Conservation (phyloP, 1,140 invertebrate species). For the Tetramorium parvispinum region DNA sequence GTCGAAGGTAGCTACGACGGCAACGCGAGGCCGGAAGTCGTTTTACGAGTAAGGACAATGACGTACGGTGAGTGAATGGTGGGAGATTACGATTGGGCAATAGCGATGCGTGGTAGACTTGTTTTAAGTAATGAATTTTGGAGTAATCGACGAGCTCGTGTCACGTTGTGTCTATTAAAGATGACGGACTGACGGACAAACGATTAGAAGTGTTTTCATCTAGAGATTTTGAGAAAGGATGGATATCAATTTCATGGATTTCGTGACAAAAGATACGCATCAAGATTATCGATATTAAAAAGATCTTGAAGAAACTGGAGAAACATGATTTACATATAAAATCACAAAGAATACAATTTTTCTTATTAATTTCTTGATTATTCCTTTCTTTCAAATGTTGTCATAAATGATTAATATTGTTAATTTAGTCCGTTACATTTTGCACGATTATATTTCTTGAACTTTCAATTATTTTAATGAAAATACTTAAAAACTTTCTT, state of each 20-base stretch:
- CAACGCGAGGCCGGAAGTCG: neutral
- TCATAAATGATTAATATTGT: neutral
- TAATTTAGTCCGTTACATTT: neutral
- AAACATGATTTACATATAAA: neutral
- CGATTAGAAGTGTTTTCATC: neutral
- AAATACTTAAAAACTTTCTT: neutral
- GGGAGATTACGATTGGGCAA: neutral
- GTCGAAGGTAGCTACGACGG: neutral
- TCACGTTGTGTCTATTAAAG: neutral
- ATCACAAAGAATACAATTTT: neutral
- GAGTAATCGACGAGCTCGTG: conserved; percentile 21
- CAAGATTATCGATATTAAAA: conserved; percentile 14
- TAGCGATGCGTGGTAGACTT: conserved; percentile 5
- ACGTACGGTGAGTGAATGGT: neutral
- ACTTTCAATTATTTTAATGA: neutral
- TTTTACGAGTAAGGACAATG: neutral
- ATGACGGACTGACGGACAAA: neutral
- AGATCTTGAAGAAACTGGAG: neutral
- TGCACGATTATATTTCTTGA: neutral
- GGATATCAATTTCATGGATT: neutral
- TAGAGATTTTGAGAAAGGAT: neutral
- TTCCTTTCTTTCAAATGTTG: neutral
- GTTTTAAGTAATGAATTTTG: neutral
- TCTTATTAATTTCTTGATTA: neutral
- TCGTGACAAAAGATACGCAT: neutral